These are phyloP conservation scores for Cosmorhoe ocellata DNA, from an alignment of 2,888 invertebrate species.

Conservation along the genomic window DNA sequence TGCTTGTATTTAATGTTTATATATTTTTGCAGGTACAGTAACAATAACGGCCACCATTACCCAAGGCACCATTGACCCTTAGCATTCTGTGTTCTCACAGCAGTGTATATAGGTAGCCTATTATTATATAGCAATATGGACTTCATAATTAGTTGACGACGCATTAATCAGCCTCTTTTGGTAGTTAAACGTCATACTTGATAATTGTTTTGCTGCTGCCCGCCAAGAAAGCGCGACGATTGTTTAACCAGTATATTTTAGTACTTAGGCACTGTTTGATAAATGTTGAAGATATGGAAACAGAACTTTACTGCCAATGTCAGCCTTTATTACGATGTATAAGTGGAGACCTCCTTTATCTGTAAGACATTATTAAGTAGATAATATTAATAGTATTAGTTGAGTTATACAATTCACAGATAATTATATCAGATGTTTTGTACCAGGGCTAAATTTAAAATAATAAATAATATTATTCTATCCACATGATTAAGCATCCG, in stretches of 20 bases:
- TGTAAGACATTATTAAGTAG: constrained; percentile 32
- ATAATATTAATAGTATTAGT: constrained; percentile 36
- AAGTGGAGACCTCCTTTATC: constrained; percentile 30
- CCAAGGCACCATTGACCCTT: constrained; percentile 75
- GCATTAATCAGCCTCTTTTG: constrained; percentile 41
- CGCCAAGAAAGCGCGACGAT: constrained; percentile 26
- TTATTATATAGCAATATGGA: constrained; percentile 51
- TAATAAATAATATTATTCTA: too few species aligned
- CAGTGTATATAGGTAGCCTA: constrained; percentile 56
- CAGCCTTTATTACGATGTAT: constrained; percentile 45
- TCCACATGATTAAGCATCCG: too few species aligned
- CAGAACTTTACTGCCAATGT: constrained; percentile 50
- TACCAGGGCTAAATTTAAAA: constrained; percentile 2
- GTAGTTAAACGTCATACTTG: constrained; percentile 22
- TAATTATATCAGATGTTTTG: constrained; percentile 15
- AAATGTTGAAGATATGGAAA: constrained; percentile 29
- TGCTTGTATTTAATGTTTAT: too few species aligned
- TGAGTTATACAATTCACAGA: constrained; percentile 34
- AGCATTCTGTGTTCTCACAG: constrained; percentile 45
- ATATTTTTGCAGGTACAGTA: constrained; percentile 59
- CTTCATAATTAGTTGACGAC: constrained; percentile 49
- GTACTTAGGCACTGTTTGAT: constrained; percentile 29
- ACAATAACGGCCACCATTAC: constrained; percentile 62
- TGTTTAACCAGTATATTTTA: constrained; percentile 26
- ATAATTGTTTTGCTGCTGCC: constrained; percentile 31